Conservation (phyloP, 2,888 invertebrate species). For the Neoitamus cyanurus region DNA sequence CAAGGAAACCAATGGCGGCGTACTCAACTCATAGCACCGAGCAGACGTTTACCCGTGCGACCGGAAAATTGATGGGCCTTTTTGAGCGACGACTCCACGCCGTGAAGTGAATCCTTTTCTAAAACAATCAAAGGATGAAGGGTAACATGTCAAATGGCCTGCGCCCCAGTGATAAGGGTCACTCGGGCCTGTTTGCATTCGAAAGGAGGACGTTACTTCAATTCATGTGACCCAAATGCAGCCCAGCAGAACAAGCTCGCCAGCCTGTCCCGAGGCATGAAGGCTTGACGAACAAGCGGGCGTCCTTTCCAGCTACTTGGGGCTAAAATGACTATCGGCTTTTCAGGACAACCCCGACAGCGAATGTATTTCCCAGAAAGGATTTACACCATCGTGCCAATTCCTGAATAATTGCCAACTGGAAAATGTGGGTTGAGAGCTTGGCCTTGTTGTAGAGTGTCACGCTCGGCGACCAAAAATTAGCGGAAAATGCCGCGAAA, state of each 20-base stretch:
- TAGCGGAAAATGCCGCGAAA: neutral
- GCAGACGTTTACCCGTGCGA: neutral
- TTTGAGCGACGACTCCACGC: neutral
- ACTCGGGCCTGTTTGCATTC: neutral
- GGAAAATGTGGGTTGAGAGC: neutral
- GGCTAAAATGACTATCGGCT: neutral
- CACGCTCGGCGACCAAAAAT: neutral
- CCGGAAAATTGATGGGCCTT: conserved; percentile 14
- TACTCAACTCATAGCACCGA: neutral
- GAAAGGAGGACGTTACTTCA: neutral
- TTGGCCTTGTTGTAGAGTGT: neutral
- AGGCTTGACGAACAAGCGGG: neutral
- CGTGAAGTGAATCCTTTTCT: neutral
- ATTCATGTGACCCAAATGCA: neutral
- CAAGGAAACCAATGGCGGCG: neutral
- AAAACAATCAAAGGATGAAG: neutral
- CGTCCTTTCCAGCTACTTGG: neutral
- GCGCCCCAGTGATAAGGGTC: neutral
- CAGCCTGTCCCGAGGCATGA: neutral
- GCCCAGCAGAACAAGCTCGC: too few relatives aligned
- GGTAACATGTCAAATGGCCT: neutral
- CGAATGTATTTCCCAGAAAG: neutral
- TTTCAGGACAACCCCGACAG: neutral
- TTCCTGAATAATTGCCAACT: neutral
- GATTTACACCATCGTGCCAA: neutral